Conservation (phyloP, 2,113 vertebrate genomes). For the Notiomystis cincta region DNA sequence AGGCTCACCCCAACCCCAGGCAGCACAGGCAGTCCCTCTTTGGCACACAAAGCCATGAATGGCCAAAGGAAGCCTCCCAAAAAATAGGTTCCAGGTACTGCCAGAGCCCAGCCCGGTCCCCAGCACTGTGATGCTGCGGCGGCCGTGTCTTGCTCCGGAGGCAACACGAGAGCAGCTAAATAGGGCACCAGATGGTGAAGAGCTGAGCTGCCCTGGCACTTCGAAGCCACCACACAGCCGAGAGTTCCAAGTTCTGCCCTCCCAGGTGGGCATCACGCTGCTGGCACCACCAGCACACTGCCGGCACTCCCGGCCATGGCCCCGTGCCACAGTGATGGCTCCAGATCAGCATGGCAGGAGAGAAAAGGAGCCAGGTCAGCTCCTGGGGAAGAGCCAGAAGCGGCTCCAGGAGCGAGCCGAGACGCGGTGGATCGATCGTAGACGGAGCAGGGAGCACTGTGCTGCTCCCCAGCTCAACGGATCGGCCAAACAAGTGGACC, state of each 20-base stretch:
- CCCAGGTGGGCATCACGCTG: background rate
- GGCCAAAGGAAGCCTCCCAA: background rate
- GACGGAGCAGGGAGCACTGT: fast-evolving
- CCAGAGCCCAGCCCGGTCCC: background rate
- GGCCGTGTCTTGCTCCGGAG: fast-evolving
- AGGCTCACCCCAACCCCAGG: background rate
- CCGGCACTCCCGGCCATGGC: fast-evolving
- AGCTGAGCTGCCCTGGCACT: background rate
- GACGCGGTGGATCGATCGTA: background rate
- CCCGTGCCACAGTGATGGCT: background rate
- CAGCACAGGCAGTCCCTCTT: background rate
- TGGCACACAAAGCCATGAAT: fast-evolving
- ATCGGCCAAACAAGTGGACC: fast-evolving
- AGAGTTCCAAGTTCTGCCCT: background rate
- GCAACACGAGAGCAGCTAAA: background rate
- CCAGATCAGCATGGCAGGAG: background rate
- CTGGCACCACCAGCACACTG: background rate
- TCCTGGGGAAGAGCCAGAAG: slow-evolving; percentile 33
- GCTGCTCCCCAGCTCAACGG: fast-evolving
- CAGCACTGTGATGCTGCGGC: fast-evolving
- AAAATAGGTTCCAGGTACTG: background rate
- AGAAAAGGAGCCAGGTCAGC: background rate
- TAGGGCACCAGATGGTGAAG: slow-evolving; percentile 16
- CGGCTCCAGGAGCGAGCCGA: background rate
- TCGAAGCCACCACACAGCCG: fast-evolving